These are phyloP conservation scores for Tenebrio molitor DNA, from an alignment of 1,140 invertebrate genomes.

Conservation along the genomic window DNA sequence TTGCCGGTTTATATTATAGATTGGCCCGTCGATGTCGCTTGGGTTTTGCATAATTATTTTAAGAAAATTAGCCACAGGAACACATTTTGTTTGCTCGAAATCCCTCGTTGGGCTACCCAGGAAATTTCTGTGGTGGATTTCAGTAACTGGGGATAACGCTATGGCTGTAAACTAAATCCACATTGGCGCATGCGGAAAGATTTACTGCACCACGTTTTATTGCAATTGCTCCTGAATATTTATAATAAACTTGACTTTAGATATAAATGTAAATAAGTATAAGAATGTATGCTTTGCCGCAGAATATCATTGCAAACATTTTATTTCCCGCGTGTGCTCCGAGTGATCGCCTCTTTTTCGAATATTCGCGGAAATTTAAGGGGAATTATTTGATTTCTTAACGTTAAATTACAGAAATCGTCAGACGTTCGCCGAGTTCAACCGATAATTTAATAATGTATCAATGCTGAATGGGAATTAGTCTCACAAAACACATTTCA, in stretches of 20 bases:
- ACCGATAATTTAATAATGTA: conserved; percentile 12
- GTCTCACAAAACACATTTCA: not conserved
- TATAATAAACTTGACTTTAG: conserved; percentile 48
- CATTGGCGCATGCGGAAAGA: conserved; percentile 42
- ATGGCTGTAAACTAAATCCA: conserved; percentile 42
- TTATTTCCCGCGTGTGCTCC: conserved; percentile 14
- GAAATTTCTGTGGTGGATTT: conserved; percentile 26
- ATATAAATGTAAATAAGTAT: conserved; percentile 49
- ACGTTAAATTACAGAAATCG: conserved; percentile 1
- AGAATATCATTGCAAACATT: conserved; percentile 36
- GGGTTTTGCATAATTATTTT: conserved; percentile 34
- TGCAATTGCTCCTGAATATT: conserved; percentile 50
- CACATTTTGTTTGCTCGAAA: conserved; percentile 19
- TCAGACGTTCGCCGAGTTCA: conserved; percentile 15
- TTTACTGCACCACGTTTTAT: conserved; percentile 48
- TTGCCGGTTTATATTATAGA: conserved; percentile 13
- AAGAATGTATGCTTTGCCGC: conserved; percentile 38
- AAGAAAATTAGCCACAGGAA: conserved; percentile 23
- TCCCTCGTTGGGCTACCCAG: not conserved
- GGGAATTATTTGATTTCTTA: conserved; percentile 4
- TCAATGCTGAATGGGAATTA: not conserved
- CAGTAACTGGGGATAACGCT: conserved; percentile 29
- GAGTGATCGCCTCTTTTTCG: conserved; percentile 18
- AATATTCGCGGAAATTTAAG: conserved; percentile 20
- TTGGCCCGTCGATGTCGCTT: not conserved